These are phyloP conservation scores for Pangasius larnaudii DNA, from an alignment of 2,797 vertebrate genomes.

Conservation along the genomic window DNA sequence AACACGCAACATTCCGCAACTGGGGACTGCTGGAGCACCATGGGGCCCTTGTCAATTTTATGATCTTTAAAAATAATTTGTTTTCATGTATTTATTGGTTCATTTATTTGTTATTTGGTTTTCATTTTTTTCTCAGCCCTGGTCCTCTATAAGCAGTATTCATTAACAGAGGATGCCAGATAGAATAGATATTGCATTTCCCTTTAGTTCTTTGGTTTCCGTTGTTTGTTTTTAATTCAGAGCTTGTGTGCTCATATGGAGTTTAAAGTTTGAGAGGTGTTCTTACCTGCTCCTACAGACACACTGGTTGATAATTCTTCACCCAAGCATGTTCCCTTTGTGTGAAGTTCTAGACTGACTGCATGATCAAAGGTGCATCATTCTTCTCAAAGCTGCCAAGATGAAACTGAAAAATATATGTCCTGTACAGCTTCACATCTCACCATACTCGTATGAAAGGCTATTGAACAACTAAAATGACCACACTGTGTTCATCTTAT, in stretches of 20 bases:
- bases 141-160: not conserved
- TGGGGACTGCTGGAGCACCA: not conserved
- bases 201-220: slow-evolving; percentile 14
- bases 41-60: not conserved
- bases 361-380: slow-evolving; percentile 39
- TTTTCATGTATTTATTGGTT: not conserved
- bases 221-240: not conserved
- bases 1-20: not conserved
- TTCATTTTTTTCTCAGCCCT: not conserved
- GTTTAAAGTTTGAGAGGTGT: not conserved
- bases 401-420: slow-evolving; percentile 41
- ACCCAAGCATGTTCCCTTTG: not conserved
- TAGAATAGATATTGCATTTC: slow-evolving; percentile 4
- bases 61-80: too few relatives aligned
- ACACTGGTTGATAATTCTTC: slow-evolving; percentile 29
- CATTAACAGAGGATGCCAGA: not conserved
- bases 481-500: not conserved
- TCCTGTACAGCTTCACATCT: slow-evolving; percentile 4
- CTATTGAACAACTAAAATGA: not conserved
- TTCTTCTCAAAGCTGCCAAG: slow-evolving; percentile 16
- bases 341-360: slow-evolving; percentile 34
- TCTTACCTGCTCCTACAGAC: slow-evolving; percentile 29
- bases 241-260: slow-evolving; percentile 5
- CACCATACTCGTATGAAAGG: not conserved
- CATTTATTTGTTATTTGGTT: not conserved